Percentiles rank a stretch among this genome's conserved stretches.
Evolutionary conservation across 2,113 vertebrate species (phyloP).

Genomic region (Piaya cayana): DNA sequence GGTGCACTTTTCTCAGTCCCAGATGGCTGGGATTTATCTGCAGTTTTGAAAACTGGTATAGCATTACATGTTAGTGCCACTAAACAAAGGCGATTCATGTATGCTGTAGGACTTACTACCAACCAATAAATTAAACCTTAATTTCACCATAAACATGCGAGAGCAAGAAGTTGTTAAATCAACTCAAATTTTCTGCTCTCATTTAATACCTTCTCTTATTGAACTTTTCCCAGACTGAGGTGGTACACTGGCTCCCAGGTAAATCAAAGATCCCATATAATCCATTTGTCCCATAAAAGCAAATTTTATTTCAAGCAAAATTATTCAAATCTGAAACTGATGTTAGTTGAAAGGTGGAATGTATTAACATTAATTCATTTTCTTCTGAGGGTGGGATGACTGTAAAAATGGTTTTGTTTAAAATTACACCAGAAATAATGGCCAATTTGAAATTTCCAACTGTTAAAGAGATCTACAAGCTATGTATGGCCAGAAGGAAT

Average conservation of each 20-base stretch:
- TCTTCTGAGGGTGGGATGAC: slow-evolving; percentile 54
- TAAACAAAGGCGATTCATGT: not conserved
- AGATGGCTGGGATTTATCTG: not conserved
- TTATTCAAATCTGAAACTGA: slow-evolving; percentile 42
- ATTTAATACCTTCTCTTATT: slow-evolving; percentile 34
- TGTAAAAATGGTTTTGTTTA: slow-evolving; percentile 68
- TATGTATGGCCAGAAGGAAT: not conserved
- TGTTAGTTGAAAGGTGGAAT: slow-evolving; percentile 62
- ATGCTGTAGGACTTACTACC: not conserved
- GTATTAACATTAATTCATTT: slow-evolving; percentile 27
- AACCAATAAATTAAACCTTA: not conserved
- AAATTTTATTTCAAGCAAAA: slow-evolving; percentile 53
- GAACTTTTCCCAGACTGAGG: slow-evolving; percentile 24
- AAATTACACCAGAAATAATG: slow-evolving; percentile 49
- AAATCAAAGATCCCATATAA: slow-evolving; percentile 67
- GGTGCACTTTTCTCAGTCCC: not conserved
- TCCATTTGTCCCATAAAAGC: slow-evolving; percentile 52
- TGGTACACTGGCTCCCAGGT: slow-evolving; percentile 47
- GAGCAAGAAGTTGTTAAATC: not conserved
- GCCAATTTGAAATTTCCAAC: slow-evolving; percentile 49
- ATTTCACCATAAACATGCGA: not conserved
- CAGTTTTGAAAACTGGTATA: not conserved
- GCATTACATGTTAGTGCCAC: not conserved
- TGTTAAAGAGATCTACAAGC: not conserved
- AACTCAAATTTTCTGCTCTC: not conserved